Base-by-base conservation (phyloP, 2,888 invertebrate genomes). In the Spodoptera picta region DNA sequence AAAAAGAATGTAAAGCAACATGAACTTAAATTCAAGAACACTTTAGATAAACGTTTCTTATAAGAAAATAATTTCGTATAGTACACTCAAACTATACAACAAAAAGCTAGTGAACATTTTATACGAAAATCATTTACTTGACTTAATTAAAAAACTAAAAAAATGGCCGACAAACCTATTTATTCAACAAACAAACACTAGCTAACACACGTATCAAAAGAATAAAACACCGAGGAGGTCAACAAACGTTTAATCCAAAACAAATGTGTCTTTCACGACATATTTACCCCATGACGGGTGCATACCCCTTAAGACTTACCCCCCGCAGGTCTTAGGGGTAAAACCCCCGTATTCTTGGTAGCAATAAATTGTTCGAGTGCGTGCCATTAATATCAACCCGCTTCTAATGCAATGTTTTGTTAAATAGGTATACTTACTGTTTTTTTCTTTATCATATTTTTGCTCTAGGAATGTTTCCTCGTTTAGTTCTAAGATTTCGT, bases 351-450 rank as follows among this genome's bases (percentile, higher is more conserved):
- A 79, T 80, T 82, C 79, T 79, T 80, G 80, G 78, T 69, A 80
- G 86, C 81, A 67, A 90, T 92, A 92, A 92, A 92, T 92, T 88
- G 76, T 75, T 77, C 81, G 87, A 92, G 91, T 90, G 89, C 82
- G 83, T 82, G 75, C 82, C 87, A 92, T 92, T 91, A 92, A 92
- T 92, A 83, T 85, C 48, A 62, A 71, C 71, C 90, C 83, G 86
- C 82, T 69, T 85, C 87, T 90, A 92, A 92, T 90, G 90, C 88
- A 88, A 82, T 87, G 85, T 85, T 83, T 87, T 36, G 9, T 36
- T 36, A 36, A 36, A 36, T 36, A 36, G 27, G 3, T 27, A 5
- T 27, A 27, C 27, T 27, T 27, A 27, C 27, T 27, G 27, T 27
- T 27, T 27, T 27, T 27, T 5, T 27, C 3, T 27, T 27, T 5